Conservation (phyloP, 2,113 vertebrate genomes). For the Patagioenas fasciata region DNA sequence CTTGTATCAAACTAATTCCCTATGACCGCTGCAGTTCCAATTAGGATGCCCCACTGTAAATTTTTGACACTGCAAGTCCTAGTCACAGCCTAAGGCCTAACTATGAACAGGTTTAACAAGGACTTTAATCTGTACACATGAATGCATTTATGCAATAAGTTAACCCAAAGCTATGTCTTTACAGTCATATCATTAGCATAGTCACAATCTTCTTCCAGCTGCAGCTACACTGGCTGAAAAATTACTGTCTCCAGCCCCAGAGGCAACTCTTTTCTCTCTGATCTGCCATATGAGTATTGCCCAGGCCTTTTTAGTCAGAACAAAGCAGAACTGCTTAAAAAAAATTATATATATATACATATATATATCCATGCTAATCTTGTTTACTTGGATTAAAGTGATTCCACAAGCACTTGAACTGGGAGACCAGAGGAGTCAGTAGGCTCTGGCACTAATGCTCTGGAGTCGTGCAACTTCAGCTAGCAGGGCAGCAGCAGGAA, state of each 20-base stretch:
- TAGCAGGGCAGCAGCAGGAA: neutral
- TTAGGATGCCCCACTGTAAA: neutral
- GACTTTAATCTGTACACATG: constrained; percentile 48
- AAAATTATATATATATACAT: neutral
- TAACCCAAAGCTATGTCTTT: constrained; percentile 47
- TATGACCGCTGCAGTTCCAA: neutral
- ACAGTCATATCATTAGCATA: constrained; percentile 33
- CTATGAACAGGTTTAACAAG: constrained; percentile 32
- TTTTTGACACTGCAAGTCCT: constrained; percentile 24
- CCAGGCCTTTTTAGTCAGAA: neutral
- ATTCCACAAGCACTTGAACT: neutral
- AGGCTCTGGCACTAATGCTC: neutral
- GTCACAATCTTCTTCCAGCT: constrained; percentile 28
- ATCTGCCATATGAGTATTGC: neutral
- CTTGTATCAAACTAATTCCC: neutral
- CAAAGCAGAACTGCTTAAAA: neutral
- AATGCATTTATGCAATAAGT: constrained; percentile 31
- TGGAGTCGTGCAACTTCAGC: neutral
- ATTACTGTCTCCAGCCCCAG: neutral
- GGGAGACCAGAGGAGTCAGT: neutral
- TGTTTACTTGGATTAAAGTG: neutral
- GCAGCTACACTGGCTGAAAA: constrained; percentile 31
- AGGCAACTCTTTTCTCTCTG: neutral
- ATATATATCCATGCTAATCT: neutral
- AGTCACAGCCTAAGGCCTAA: constrained; percentile 26